Evolutionary conservation across 2,888 invertebrate genomes (phyloP).

Genomic region (Perizoma flavofasciatum): DNA sequence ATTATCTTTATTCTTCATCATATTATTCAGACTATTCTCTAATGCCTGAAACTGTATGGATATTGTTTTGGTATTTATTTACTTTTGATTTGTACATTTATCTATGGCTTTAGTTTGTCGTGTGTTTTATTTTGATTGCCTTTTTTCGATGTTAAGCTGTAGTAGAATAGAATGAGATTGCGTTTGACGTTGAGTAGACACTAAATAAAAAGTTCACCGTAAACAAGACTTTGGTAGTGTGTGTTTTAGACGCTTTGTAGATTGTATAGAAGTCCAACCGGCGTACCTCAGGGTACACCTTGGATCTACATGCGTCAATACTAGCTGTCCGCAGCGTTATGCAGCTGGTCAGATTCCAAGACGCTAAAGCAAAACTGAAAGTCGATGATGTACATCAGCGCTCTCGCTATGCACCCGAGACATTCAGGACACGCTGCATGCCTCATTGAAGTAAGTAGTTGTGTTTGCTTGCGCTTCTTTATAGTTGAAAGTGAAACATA

Average conservation of each 20-base stretch:
- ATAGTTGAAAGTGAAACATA: slow-evolving; percentile 36
- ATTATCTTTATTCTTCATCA: neutral
- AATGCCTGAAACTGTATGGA: slow-evolving; percentile 6
- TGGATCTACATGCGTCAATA: slow-evolving; percentile 59
- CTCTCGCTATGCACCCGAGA: slow-evolving; percentile 49
- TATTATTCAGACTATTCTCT: neutral
- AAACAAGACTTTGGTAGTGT: neutral
- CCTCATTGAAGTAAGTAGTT: slow-evolving; percentile 25
- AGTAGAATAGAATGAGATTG: neutral
- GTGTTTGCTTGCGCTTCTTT: slow-evolving; percentile 29
- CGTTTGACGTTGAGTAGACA: slow-evolving; percentile 3
- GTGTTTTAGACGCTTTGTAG: slow-evolving; percentile 23
- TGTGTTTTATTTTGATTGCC: too few species aligned
- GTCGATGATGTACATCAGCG: slow-evolving; percentile 51
- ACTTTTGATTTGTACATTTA: slow-evolving; percentile 8
- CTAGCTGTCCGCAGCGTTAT: slow-evolving; percentile 70
- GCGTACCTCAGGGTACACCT: slow-evolving; percentile 9
- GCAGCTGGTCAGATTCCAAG: slow-evolving; percentile 71
- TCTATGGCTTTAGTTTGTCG: neutral
- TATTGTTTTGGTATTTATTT: slow-evolving; percentile 4
- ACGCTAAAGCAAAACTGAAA: slow-evolving; percentile 72
- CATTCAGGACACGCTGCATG: slow-evolving; percentile 61
- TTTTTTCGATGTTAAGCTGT: too few species aligned
- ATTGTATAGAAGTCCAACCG: slow-evolving; percentile 13
- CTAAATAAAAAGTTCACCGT: neutral